Conservation (phyloP, 2,888 invertebrate species). For the Prionchulus punctatus region DNA sequence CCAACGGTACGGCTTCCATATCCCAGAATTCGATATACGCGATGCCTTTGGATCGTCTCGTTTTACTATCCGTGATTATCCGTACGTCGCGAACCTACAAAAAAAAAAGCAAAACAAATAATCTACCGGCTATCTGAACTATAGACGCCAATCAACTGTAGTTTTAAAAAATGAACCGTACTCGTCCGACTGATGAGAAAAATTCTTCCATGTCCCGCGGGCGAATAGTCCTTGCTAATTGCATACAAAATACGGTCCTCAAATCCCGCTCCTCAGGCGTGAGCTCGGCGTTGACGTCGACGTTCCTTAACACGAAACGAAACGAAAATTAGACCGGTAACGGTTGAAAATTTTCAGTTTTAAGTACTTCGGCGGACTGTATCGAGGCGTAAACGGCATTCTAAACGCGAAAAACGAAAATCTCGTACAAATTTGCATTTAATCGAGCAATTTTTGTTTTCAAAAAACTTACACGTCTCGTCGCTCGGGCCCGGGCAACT, state of each 20-base stretch:
- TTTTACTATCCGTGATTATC: constrained; percentile 95
- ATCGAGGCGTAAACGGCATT: constrained; percentile 29
- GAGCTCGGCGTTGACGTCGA: constrained; percentile 35
- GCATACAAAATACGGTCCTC: constrained; percentile 98
- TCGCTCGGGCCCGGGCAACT: constrained; percentile 51
- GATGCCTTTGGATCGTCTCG: constrained; percentile 92
- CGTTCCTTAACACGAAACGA: neutral
- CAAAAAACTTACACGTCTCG: constrained; percentile 27
- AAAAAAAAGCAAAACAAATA: constrained; percentile 4
- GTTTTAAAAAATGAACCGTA: constrained; percentile 32
- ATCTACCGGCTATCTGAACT: neutral
- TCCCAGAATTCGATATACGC: constrained; percentile 99
- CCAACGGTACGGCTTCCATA: constrained; percentile 90
- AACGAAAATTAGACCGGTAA: neutral
- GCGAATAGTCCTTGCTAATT: constrained; percentile 78
- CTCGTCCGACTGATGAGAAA: constrained; percentile 94
- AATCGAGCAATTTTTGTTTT: neutral
- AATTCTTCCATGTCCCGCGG: constrained; percentile 88
- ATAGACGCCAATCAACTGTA: neutral
- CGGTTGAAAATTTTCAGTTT: neutral
- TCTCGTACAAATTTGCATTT: neutral
- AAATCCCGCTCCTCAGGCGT: constrained; percentile 94
- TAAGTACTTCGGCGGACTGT: constrained; percentile 20
- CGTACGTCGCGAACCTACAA: constrained; percentile 67
- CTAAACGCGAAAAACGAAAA: constrained; percentile 14